Evolutionary conservation across 2,888 invertebrate species (phyloP).

Genomic region (Bugula neritina): DNA sequence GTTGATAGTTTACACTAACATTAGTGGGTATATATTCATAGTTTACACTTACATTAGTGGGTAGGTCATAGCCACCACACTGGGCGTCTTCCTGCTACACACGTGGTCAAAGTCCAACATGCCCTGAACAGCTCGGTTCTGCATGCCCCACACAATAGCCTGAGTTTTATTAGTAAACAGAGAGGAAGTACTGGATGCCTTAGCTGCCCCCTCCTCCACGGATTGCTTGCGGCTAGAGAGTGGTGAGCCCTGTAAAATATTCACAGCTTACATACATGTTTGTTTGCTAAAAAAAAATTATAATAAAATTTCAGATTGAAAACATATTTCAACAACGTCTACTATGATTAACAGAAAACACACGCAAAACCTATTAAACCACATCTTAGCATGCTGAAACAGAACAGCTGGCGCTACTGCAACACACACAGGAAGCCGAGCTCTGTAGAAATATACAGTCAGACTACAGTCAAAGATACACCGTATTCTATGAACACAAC

Average conservation of each 20-base stretch:
- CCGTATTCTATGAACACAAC: too few relatives aligned
- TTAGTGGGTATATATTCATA: not conserved
- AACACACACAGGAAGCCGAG: too few relatives aligned
- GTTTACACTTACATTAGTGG: slow-evolving; percentile 67
- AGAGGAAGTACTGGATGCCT: slow-evolving; percentile 47
- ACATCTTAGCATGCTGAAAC: too few relatives aligned
- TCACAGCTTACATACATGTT: slow-evolving; percentile 24
- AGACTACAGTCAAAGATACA: too few relatives aligned
- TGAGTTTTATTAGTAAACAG: slow-evolving; percentile 79
- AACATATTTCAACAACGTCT: too few relatives aligned
- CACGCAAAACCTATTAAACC: too few relatives aligned
- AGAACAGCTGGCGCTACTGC: too few relatives aligned
- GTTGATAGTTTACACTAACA: too few relatives aligned
- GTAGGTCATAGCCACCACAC: slow-evolving; percentile 89
- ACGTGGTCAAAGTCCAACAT: slow-evolving; percentile 95
- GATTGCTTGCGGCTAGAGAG: slow-evolving; percentile 18
- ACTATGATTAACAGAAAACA: too few relatives aligned
- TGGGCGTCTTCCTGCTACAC: slow-evolving; percentile 77
- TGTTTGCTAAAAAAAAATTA: too few relatives aligned
- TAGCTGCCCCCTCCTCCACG: not conserved
- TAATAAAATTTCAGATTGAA: too few relatives aligned
- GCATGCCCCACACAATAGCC: slow-evolving; percentile 98
- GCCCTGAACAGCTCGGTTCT: slow-evolving; percentile 88
- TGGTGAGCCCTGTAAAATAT: slow-evolving; percentile 2
- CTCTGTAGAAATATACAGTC: too few relatives aligned